Percentiles rank a stretch among this genome's conserved stretches.
phyloP scores from a whole-genome alignment of 2,113 vertebrate species.

The Litocranius walleri region DNA sequence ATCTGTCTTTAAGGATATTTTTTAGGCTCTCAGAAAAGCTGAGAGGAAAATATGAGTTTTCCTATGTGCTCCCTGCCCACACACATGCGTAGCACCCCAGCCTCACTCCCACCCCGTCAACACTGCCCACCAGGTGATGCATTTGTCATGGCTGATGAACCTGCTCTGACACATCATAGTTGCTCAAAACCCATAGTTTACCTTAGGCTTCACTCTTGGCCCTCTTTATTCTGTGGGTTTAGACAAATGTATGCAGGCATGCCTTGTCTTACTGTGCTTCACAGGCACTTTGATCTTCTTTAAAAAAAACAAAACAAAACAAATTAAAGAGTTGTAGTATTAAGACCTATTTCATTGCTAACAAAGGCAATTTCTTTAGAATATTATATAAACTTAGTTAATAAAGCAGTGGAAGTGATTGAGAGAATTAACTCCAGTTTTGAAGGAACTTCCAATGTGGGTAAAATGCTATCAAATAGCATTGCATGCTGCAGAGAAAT shows the following conservation, averaged over 20 bases:
- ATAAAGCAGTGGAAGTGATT: not conserved
- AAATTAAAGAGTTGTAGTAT: not conserved
- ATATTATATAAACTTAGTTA: not conserved
- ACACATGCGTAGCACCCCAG: not conserved
- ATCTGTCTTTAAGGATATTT: not conserved
- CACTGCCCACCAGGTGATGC: not conserved
- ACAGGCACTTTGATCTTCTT: not conserved
- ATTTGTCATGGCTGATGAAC: not conserved
- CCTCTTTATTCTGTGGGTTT: not conserved
- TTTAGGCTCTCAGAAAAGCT: not conserved
- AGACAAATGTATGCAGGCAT: not conserved
- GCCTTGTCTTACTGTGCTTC: not conserved
- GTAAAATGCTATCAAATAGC: not conserved
- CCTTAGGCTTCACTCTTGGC: not conserved
- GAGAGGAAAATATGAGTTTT: not conserved
- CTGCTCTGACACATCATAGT: not conserved
- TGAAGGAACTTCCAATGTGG: not conserved
- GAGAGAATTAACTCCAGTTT: not conserved
- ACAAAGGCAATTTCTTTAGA: not conserved
- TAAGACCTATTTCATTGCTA: not conserved
- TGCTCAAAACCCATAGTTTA: not conserved
- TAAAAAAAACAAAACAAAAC: too few relatives aligned
- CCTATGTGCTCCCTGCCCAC: too few relatives aligned
- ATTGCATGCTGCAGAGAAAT: not conserved
- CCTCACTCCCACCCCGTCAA: not conserved